Evolutionary conservation across 2,888 invertebrate species (phyloP).

Genomic region (Sycophila texana): DNA sequence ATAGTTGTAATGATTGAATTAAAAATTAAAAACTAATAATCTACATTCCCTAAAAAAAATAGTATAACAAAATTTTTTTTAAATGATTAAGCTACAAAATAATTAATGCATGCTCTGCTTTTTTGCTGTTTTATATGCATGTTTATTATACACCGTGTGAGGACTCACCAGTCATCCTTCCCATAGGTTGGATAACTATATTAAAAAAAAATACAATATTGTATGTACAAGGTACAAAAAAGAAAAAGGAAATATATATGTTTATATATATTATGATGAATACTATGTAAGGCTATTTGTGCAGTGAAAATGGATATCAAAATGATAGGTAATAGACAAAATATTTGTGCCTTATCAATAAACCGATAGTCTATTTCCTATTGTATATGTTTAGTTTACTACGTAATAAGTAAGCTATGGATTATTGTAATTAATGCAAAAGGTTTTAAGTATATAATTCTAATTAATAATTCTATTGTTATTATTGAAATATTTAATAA

Average conservation of each 20-base stretch:
- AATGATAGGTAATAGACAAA: conserved; percentile 36
- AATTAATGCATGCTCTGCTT: conserved; percentile 52
- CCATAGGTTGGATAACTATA: conserved; percentile 79
- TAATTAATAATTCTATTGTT: conserved; percentile 23
- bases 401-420: conserved; percentile 42
- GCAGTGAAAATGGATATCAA: conserved; percentile 40
- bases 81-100: conserved; percentile 22
- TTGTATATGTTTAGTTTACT: conserved; percentile 14
- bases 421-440: conserved; percentile 39
- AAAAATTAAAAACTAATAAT: conserved; percentile 5
- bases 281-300: conserved; percentile 41
- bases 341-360: not conserved
- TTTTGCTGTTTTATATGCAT: conserved; percentile 49
- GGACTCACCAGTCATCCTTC: conserved; percentile 80
- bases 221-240: conserved; percentile 70
- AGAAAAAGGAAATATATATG: conserved; percentile 57
- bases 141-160: conserved; percentile 69
- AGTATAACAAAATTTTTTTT: not conserved
- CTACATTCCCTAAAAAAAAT: conserved; percentile 25
- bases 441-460: conserved; percentile 20
- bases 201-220: conserved; percentile 70
- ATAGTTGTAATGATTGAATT: conserved; percentile 2
- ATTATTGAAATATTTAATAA: conserved; percentile 19
- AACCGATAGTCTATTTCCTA: conserved; percentile 29
- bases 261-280: conserved; percentile 27